Evolutionary conservation across 2,113 vertebrate genomes (phyloP), one percentile per base, ranked within the genome.

Genomic region (Sceloporus undulatus): DNA sequence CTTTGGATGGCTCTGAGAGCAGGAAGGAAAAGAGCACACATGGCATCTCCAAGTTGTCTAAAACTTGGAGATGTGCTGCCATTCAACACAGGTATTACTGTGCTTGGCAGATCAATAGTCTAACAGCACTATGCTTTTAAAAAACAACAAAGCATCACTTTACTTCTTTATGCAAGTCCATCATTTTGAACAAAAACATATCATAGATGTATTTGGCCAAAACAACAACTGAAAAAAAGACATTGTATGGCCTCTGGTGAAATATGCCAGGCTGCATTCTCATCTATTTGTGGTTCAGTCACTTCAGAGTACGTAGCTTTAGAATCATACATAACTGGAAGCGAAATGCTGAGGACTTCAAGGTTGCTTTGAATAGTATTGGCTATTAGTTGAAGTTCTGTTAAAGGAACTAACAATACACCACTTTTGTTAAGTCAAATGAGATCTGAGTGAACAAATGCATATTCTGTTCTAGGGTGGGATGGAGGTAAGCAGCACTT

Each of bases 401-500:
- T 80, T 81, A 93, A 86, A 86, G 88, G 82, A 48, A 62, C 14
- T 62, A 62, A 62, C 59, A 62, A 5, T 86, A 87, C 71, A 5
- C 23, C 88, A 56, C 4, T 86, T 16, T 84, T 91, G 76, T 91
- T 80, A 70, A 83, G 0, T 0, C 85, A 93, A 62, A 56, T 75
- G 79, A 9, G 29, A 21, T 81, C 73, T 71, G 88, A 40, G 29
- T 34, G 91, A 86, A 75, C 0, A 0, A 65, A 75, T 34, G 14
- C 10, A 54, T 29, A 21, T 79, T 75, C 25, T 6, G 56, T 27
- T 62, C 56, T n/a, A 65, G 83, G 86, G 90, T 59, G 42, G 29
- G 48, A 42, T 84, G 88, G 90, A 70, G 40, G 40, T 6, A 48
- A 66, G 89, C 88, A 93, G 34, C 80, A 86, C 75, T 85, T 88